Conservation (phyloP, 2,113 vertebrate species). For the Gopherus evgoodei region DNA sequence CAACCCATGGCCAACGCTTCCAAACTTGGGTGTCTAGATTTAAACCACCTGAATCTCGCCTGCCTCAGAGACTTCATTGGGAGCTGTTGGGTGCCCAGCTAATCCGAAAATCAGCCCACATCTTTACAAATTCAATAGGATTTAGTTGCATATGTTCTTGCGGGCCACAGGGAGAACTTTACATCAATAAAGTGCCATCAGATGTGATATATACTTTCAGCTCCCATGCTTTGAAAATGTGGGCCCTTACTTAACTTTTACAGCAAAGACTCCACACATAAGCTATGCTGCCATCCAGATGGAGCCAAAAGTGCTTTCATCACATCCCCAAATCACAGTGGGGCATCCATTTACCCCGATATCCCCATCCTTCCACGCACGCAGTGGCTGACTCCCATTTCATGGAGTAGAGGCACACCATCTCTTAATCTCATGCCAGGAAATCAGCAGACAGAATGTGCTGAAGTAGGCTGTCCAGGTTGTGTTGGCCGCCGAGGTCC, state of each 20-base stretch:
- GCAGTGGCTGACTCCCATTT: background rate
- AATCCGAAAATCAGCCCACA: background rate
- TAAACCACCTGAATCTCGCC: background rate
- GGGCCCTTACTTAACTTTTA: background rate
- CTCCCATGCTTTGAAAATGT: background rate
- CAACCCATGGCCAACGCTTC: too few species aligned
- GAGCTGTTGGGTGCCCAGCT: background rate
- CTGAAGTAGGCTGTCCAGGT: background rate
- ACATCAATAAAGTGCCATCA: background rate
- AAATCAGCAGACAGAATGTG: background rate
- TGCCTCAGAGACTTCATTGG: background rate
- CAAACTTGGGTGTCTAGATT: accelerated
- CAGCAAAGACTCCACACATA: background rate
- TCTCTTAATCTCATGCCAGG: background rate
- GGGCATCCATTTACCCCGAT: background rate
- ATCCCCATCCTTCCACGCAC: background rate
- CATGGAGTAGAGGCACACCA: background rate
- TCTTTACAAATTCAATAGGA: background rate
- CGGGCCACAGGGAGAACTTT: background rate
- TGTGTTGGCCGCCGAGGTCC: background rate
- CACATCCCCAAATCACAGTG: background rate
- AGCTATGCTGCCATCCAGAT: background rate
- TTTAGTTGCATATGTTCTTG: background rate
- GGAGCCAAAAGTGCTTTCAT: background rate
- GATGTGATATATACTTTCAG: background rate